Evolutionary conservation across 2,797 vertebrate species (phyloP).

Genomic region (Morelia viridis): DNA sequence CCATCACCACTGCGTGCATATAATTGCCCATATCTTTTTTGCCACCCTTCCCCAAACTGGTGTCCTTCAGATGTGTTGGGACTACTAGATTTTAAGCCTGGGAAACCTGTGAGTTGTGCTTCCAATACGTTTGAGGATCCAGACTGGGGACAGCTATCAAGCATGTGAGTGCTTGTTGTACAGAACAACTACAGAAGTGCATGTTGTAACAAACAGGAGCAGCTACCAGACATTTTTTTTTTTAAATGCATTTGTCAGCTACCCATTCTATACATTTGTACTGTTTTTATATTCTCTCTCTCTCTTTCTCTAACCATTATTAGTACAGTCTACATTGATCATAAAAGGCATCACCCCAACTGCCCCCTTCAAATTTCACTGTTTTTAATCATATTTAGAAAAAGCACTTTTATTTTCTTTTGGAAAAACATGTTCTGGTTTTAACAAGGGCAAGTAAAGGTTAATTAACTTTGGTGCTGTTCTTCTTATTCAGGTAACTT

Average conservation of each 20-base stretch:
- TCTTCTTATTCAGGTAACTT: background rate
- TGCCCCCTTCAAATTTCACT: background rate
- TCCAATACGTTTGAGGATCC: background rate
- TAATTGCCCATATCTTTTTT: background rate
- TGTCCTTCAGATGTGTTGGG: background rate
- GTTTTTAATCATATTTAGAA: background rate
- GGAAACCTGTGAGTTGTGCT: background rate
- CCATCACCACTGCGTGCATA: background rate
- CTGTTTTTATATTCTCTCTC: background rate
- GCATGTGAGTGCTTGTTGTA: no score
- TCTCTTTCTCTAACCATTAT: background rate
- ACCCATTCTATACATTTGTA: background rate
- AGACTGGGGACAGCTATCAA: background rate
- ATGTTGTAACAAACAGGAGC: background rate
- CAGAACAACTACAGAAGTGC: background rate
- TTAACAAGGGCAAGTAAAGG: conserved; percentile 7
- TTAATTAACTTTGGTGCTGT: conserved; percentile 16
- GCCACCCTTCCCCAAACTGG: background rate
- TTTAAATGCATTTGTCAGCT: background rate
- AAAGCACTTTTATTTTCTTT: background rate
- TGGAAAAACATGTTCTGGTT: background rate
- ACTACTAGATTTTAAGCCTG: background rate
- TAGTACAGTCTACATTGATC: background rate
- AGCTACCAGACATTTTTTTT: background rate
- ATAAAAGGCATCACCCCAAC: background rate